Percentiles rank a stretch among this genome's conserved stretches.
Evolutionary conservation across 2,113 vertebrate genomes (phyloP).

Genomic region (Hylia prasina): DNA sequence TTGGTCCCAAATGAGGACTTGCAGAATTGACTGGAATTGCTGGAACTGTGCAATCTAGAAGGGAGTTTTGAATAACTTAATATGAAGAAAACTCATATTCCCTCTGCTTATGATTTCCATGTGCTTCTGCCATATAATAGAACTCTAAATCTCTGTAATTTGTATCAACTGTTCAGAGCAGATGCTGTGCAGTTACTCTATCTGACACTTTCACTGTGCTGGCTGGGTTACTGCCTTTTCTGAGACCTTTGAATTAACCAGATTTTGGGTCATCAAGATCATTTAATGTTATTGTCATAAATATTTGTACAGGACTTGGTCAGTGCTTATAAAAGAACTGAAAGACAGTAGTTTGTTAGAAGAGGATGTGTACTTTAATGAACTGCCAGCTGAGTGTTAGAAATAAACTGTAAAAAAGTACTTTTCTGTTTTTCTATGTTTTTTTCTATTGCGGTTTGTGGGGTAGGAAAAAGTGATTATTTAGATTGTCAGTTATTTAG

Average conservation of each 20-base stretch:
- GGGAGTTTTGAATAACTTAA: background rate
- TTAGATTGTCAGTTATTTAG: constrained; percentile 21
- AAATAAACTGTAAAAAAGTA: constrained; percentile 15
- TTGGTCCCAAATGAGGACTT: background rate
- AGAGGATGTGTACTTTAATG: constrained; percentile 47
- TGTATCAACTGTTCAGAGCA: background rate
- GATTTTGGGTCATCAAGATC: constrained; percentile 38
- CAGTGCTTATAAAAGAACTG: constrained; percentile 33
- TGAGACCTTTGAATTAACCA: constrained; percentile 24
- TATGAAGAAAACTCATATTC: background rate
- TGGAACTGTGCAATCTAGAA: rapidly evolving
- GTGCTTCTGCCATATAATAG: background rate
- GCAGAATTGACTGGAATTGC: background rate
- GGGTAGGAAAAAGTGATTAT: background rate
- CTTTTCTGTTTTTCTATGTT: background rate
- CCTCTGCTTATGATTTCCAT: background rate
- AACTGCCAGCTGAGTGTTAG: constrained; percentile 31
- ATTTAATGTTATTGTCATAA: constrained; percentile 56
- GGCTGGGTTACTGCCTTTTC: constrained; percentile 21
- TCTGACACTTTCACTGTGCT: background rate
- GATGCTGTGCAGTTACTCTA: background rate
- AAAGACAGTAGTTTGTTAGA: constrained; percentile 28
- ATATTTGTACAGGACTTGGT: constrained; percentile 38
- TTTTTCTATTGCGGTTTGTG: background rate
- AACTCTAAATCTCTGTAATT: background rate